Evolutionary conservation across 2,797 vertebrate species (phyloP), one percentile per base, ranked within the genome.

Genomic region (Argya squamiceps): DNA sequence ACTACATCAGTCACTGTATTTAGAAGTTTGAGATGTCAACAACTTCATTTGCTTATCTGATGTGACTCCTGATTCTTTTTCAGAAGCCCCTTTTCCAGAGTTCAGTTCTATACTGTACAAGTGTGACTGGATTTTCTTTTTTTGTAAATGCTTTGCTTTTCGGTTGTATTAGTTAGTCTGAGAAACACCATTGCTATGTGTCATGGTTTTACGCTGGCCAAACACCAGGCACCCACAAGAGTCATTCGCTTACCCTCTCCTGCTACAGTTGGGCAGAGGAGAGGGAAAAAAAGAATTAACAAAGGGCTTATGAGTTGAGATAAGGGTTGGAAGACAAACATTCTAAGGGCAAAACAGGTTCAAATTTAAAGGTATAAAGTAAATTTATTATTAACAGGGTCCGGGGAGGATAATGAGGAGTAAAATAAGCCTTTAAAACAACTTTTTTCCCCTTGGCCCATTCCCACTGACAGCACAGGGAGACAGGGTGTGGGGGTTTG

Each of bases 371-470:
- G 16, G n/a, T 36, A 12, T 44, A 32, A 64, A 53, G 12, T 34
- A 24, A 53, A 78, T 78, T 12, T 44, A 44, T 53, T 77, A 10
- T 29, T 36, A 44, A 53, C 24, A 44, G 26, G 37, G 27, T 30
- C 39, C 36, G 26, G 19, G 15, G 20, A 44, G 26, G 13, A 64
- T 53, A 36, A 44, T 53, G 60, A 23, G 49, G 36, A 53, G 26
- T 53, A 64, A 64, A 64, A 36, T 2, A 30, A 53, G 47, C 32
- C 37, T 29, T 77, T 30, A 15, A 44, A 77, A 15, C 10, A 18
- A 8, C 26, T 6, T 64, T 53, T 34, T 53, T 14, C 3, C 4
- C 12, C 4, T 8, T 26, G 12, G 12, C 26, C 11, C 6, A 1
- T 62, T 24, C 39, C 32, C 47, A 36, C 26, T 0, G 0, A 19